Evolutionary conservation across 2,113 vertebrate species (phyloP).

Genomic region (Nothocercus julius): DNA sequence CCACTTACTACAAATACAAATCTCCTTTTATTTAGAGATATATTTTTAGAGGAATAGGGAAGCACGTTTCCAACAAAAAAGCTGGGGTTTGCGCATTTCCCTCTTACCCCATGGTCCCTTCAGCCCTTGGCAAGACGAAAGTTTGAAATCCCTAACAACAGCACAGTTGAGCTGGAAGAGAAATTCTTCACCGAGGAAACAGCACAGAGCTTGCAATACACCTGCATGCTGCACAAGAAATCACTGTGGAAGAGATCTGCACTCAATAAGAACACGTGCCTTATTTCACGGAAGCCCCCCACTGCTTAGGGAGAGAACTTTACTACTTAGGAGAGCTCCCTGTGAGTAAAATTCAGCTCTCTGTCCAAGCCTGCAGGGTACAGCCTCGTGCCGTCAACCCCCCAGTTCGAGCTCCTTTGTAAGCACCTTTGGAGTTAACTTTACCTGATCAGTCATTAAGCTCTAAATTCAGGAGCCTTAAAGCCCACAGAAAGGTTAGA

Average conservation of each 20-base stretch:
- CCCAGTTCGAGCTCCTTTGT: too few species aligned
- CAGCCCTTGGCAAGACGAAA: neutral
- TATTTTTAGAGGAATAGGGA: neutral
- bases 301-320: neutral
- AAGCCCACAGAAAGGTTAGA: neutral
- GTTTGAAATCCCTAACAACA: neutral
- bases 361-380: neutral
- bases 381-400: too few species aligned
- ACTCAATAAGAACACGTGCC: neutral
- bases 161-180: neutral
- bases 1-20: neutral
- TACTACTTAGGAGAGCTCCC: neutral
- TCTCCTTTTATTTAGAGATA: neutral
- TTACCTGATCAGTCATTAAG: too few species aligned
- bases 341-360: neutral
- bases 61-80: neutral
- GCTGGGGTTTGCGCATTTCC: rapidly evolving
- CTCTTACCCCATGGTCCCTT: neutral
- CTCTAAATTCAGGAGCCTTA: too few species aligned
- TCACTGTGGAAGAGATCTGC: neutral
- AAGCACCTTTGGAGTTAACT: too few species aligned
- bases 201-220: rapidly evolving
- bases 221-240: neutral
- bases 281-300: neutral
- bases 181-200: neutral